Conservation (phyloP, 2,888 invertebrate species). For the Saturnia pavonia region DNA sequence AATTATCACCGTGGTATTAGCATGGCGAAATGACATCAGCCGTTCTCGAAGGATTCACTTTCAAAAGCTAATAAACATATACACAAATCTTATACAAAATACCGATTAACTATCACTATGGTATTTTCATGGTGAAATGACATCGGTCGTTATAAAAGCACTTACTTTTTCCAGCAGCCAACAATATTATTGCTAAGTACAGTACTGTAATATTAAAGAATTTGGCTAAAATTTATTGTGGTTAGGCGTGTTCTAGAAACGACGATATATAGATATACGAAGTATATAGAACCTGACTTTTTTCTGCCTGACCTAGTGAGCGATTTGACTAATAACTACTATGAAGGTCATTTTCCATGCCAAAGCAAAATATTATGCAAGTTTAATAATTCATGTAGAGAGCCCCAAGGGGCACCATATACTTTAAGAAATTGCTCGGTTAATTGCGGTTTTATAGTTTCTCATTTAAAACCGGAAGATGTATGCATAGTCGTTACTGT, state of each 20-base stretch:
- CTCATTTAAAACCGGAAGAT: conserved; percentile 47
- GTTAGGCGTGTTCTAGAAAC: not conserved
- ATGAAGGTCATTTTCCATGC: not conserved
- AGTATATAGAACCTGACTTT: not conserved
- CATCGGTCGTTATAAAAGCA: no score
- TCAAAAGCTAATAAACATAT: no score
- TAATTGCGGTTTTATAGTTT: conserved; percentile 54
- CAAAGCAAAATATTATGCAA: not conserved
- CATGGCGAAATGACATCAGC: no score
- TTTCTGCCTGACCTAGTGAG: not conserved
- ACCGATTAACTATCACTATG: no score
- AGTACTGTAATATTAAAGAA: no score
- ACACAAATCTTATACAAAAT: no score
- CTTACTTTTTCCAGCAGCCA: no score
- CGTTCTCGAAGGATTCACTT: no score
- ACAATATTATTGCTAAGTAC: no score
- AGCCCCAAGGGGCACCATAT: conserved; percentile 29
- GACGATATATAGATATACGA: not conserved
- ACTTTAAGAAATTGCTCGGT: conserved; percentile 41
- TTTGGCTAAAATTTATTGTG: no score
- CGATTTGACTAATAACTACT: not conserved
- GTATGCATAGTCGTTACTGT: conserved; percentile 23
- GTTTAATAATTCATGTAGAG: conserved; percentile 1
- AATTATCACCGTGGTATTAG: no score
- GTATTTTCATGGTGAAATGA: no score